These are phyloP conservation scores for Napeogenes inachia DNA, from an alignment of 2,888 invertebrate species.

Conservation along the genomic window DNA sequence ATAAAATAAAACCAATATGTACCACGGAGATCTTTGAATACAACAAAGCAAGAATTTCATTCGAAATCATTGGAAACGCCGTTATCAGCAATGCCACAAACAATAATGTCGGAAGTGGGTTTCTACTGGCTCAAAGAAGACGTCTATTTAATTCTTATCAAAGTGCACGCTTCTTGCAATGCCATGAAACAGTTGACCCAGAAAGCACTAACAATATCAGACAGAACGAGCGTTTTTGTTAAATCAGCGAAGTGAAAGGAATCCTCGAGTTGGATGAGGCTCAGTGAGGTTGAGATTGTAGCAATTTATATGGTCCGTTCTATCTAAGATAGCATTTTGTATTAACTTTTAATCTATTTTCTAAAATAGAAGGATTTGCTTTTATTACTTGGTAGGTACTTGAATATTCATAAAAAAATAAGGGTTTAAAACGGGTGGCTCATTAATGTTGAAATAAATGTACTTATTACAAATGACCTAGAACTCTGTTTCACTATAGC, in stretches of 20 bases:
- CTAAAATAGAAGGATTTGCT: not conserved
- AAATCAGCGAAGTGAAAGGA: constrained; percentile 60
- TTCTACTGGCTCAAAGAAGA: constrained; percentile 23
- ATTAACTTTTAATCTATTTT: constrained; percentile 20
- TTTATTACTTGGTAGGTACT: not conserved
- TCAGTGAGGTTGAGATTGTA: constrained; percentile 53
- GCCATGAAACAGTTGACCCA: constrained; percentile 45
- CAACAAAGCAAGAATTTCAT: not conserved
- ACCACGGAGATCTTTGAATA: not conserved
- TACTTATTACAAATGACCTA: too few relatives aligned
- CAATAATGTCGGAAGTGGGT: constrained; percentile 18
- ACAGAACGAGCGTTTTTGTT: constrained; percentile 50
- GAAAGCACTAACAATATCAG: constrained; percentile 51
- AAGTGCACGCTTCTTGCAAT: constrained; percentile 29
- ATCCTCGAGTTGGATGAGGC: constrained; percentile 60
- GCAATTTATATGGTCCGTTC: constrained; percentile 54
- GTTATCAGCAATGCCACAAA: constrained; percentile 11
- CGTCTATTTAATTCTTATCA: constrained; percentile 29
- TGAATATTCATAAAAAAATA: too few relatives aligned
- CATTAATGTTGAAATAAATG: too few relatives aligned
- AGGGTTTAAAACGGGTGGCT: too few relatives aligned
- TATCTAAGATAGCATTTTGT: constrained; percentile 39
- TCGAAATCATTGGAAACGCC: constrained; percentile 13
- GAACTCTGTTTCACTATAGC: constrained; percentile 33
- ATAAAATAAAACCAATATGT: not conserved